phyloP scores from a whole-genome alignment of 2,888 invertebrate species.

The Dolichomitus sp. region DNA sequence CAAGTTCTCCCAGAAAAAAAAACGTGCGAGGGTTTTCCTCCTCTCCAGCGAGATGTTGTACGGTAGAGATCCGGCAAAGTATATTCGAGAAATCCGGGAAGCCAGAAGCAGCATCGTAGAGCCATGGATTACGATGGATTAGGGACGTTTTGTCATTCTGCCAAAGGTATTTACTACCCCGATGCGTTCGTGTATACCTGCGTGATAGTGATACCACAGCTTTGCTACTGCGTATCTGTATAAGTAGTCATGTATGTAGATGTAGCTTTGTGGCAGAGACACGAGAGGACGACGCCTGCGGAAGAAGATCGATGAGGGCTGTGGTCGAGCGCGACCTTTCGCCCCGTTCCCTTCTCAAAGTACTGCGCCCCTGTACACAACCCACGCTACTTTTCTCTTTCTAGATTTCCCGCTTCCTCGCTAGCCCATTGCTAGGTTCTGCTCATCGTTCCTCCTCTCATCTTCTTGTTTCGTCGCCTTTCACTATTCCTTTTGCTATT shows the following conservation, averaged over 20 bases:
- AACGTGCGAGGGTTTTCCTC: neutral
- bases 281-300: slow-evolving; percentile 47
- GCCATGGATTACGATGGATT: slow-evolving; percentile 72
- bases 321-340: slow-evolving; percentile 57
- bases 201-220: slow-evolving; percentile 26
- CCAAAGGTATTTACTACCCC: slow-evolving; percentile 70
- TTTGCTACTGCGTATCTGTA: slow-evolving; percentile 18
- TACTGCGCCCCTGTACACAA: slow-evolving; percentile 28
- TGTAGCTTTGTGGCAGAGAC: slow-evolving; percentile 29
- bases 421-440: neutral
- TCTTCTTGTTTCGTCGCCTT: slow-evolving; percentile 33
- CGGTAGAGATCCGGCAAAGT: slow-evolving; percentile 49
- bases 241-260: slow-evolving; percentile 20
- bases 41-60: slow-evolving; percentile 1
- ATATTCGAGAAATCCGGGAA: slow-evolving; percentile 69
- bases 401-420: slow-evolving; percentile 3
- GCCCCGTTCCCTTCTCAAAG: slow-evolving; percentile 36
- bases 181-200: slow-evolving; percentile 56
- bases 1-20: slow-evolving; percentile 28
- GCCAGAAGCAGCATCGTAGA: slow-evolving; percentile 59
- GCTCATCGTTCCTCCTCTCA: slow-evolving; percentile 20
- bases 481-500: slow-evolving; percentile 57
- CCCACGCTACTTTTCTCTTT: slow-evolving; percentile 34
- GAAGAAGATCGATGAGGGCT: slow-evolving; percentile 69
- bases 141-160: slow-evolving; percentile 72